Base-by-base conservation (phyloP, 2,888 invertebrate species). In the Archips crataeganus region DNA sequence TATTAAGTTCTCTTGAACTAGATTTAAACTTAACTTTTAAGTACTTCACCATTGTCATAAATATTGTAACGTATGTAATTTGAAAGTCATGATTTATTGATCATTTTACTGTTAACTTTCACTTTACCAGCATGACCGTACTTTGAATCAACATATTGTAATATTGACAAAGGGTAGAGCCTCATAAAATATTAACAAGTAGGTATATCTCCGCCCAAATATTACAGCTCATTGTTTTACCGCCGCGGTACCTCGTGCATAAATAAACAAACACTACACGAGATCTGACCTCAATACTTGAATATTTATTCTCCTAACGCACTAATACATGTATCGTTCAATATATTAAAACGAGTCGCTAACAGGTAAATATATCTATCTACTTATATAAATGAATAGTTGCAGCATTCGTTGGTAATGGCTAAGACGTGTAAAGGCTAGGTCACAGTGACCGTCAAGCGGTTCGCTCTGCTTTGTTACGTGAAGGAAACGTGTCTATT, bases 281-380 rank as follows among this genome's bases (percentile, higher is more conserved):
- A 86, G 88, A 88, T 87, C 79, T 90, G 92, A 90, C 92, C 92
- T 88, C 89, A 90, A 90, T 91, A 82, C 84, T 82, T 81, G 82
- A 83, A 87, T 86, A 86, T 87, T 84, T 89, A 90, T 90, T 87
- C 85, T 86, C 84, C 86, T 82, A 81, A 79, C 82, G 81, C 81
- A 81, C 82, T 73, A 82, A 81, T 80, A 81, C 81, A 83, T 80
- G 81, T 79, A 84, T 84, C 81, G 85, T 81, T 83, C 82, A 79
- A 80, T 84, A 79, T 75, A 76, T 83, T 84, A 77, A 57, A 81
- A 80, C 79, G 79, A 83, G 84, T 82, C 80, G 78, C 79, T 82
- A 81, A 81, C 76, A 81, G 81, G 79, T 81, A 80, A 81, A 78
- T 74, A 72, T 65, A 70, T 63, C 67, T 68, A 66, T 72, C 42